Evolutionary conservation across 2,888 invertebrate genomes (phyloP), one percentile per base, ranked within the genome.

Genomic region (Stenichneumon culpator): DNA sequence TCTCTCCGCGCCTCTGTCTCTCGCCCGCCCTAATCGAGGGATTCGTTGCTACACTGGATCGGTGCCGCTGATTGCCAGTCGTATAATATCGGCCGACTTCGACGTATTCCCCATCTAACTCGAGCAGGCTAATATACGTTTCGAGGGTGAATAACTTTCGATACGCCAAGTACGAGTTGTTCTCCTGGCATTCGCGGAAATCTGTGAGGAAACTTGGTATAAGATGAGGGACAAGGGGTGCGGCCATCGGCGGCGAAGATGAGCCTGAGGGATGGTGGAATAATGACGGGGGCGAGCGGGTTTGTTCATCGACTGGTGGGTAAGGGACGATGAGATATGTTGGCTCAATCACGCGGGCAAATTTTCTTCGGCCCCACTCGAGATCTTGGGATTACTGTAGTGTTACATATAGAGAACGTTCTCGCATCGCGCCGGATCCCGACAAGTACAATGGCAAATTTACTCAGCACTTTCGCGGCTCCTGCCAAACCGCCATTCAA

Each of bases 381-480:
- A 7, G 6, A 54, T 54, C 54, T 16, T 2, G 3, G 44, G 14
- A 14, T 44, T 44, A 14, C 11, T 1, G 14, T 44, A 3, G 44
- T 3, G 44, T 44, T 14, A 14, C 11, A 3, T 14, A 14, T 3
- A 14, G 44, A 14, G 44, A 44, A 14, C 14, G 14, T 14, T 44
- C 14, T 44, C 44, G 44, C 3, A 44, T 14, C 3, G 14, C 14
- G 0, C 44, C 11, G 44, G 44, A 44, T 44, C 14, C 39, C 11
- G 11, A 32, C 47, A n/a, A 74, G 74, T 50, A 74, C 65, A 75
- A 52, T 65, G 50, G 75, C 65, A 75, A 75, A 75, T 75, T 75
- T 65, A 75, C 75, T 19, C 22, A 32, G 65, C 75, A 75, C 74
- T 63, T 14, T 4, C 25, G 16, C 9, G 22, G 52, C 28, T 36